Conservation (phyloP, 2,797 vertebrate genomes). For the Thamnophis elegans region DNA sequence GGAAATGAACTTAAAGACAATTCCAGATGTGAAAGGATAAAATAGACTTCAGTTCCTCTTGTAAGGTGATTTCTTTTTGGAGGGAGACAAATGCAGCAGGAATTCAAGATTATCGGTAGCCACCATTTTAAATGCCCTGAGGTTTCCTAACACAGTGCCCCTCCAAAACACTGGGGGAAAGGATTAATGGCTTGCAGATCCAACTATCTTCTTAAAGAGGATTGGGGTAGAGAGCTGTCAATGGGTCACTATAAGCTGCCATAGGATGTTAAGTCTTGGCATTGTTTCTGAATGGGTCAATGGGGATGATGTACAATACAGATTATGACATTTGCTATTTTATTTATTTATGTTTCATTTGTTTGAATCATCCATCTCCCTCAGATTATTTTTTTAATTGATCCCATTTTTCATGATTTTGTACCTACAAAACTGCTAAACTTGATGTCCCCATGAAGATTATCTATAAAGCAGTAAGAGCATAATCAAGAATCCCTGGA, state of each 20-base stretch:
- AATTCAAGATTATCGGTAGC: neutral
- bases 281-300: neutral
- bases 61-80: neutral
- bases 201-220: neutral
- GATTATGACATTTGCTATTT: neutral
- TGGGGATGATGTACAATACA: neutral
- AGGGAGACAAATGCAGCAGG: neutral
- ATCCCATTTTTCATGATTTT: neutral
- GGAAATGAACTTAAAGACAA: neutral
- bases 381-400: neutral
- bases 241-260: neutral
- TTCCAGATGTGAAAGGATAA: neutral
- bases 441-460: neutral
- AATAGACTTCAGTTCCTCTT: neutral
- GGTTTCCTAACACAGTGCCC: too few relatives aligned
- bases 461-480: neutral
- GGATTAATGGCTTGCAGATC: too few relatives aligned
- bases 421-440: neutral
- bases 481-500: neutral
- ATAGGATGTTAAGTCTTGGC: too few relatives aligned
- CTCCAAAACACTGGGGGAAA: neutral
- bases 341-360: neutral
- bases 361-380: neutral
- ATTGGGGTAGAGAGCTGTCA: neutral
- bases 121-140: neutral